Evolutionary conservation across 2,888 invertebrate genomes (phyloP), one percentile per base, ranked within the genome.

Genomic region (Heliconius ethilla): DNA sequence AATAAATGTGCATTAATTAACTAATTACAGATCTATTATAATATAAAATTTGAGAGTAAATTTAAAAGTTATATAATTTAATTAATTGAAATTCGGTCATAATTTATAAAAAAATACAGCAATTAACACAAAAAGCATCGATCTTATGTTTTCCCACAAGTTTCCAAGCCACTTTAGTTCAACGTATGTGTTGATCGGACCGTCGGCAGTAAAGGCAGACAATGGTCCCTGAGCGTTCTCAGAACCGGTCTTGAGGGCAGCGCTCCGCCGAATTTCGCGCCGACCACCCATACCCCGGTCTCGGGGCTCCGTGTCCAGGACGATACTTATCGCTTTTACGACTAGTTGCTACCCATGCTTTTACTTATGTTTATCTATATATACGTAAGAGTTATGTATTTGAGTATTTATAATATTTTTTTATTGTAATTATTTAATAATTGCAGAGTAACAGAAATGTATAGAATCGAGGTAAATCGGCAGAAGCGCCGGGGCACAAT

Each of bases 271-370:
- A 93, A 94, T 90, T 93, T 94, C 83, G 93, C 92, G 91, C 86
- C 93, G 93, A 92, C 94, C 93, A 93, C 93, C 94, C 93, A 93
- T 88, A 87, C 89, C 86, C 86, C 67, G 59, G 83, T 84, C 88
- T 18, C 51, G 63, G 83, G 84, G 84, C 88, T 18, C 51, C 70
- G 63, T 66, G 83, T 85, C 88, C 86, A 85, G 83, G 84, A 85
- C 87, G 92, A 93, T 93, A 92, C 89, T 91, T 92, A 93, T 92
- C 93, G 88, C 91, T 90, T 93, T 93, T 92, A 92, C 90, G 90
- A 90, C 90, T 93, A 92, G 92, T 67, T 75, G 70, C 45, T 51
- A 63, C 67, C 40, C 55, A 25, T 75, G 66, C 27, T n/a, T 18
- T 37, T 51, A 29, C 29, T n/a, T 25, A 15, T 69, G 2, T 25